Evolutionary conservation across 2,113 vertebrate genomes (phyloP).

Genomic region (Gymnocephalus cernua): DNA sequence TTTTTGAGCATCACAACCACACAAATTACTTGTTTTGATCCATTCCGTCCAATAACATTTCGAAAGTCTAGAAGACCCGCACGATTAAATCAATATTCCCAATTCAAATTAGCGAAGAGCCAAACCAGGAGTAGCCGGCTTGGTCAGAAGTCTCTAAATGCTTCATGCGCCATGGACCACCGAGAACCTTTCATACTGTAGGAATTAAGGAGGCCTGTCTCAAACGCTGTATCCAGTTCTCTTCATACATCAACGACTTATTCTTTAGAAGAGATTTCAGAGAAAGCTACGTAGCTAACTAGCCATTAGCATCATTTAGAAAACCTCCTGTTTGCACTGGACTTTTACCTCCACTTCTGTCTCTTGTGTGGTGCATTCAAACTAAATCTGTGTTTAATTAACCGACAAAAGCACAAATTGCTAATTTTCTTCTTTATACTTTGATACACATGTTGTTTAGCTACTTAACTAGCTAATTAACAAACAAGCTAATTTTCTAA

Average conservation of each 20-base stretch:
- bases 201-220: no score
- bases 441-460: conserved; percentile 11
- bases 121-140: no score
- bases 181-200: no score
- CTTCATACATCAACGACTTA: neutral
- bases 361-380: neutral
- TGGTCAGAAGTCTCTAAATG: no score
- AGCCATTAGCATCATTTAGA: neutral
- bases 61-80: no score
- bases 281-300: neutral
- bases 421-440: conserved; percentile 11
- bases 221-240: no score
- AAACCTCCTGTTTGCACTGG: neutral
- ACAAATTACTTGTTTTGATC: no score
- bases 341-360: neutral
- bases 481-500: conserved; percentile 15
- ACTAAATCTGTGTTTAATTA: conserved; percentile 2
- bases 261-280: neutral
- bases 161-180: no score
- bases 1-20: no score
- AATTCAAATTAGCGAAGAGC: no score
- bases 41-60: no score
- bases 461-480: conserved; percentile 1
- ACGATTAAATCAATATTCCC: no score
- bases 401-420: neutral